phyloP scores from a whole-genome alignment of 2,113 vertebrate species.

The Callorhinus ursinus region DNA sequence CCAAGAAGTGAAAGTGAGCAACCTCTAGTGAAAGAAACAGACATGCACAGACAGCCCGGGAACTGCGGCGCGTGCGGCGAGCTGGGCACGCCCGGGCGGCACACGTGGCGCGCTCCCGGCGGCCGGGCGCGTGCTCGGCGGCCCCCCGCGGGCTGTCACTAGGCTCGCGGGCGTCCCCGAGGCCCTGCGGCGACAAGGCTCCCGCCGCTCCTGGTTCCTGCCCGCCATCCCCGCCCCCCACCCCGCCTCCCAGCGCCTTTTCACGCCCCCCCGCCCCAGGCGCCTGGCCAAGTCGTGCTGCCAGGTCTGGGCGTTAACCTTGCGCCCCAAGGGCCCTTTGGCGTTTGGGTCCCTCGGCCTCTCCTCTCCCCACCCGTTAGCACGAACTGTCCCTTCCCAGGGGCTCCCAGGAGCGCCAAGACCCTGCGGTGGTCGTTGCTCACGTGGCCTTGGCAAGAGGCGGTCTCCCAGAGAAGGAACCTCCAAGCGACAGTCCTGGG shows the following conservation, averaged over 20 bases:
- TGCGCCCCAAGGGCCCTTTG: neutral
- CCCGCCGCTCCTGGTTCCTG: too few relatives aligned
- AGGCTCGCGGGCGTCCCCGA: neutral
- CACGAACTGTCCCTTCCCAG: neutral
- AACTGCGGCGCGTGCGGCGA: constrained; percentile 24
- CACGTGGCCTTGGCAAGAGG: neutral
- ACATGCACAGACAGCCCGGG: constrained; percentile 81
- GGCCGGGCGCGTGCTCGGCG: neutral
- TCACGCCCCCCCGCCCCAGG: neutral
- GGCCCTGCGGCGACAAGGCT: neutral
- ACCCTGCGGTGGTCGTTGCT: neutral
- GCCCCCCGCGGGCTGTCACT: neutral
- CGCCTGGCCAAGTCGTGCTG: neutral
- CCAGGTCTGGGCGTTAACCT: neutral
- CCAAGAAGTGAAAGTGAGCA: constrained; percentile 87
- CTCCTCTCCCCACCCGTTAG: too few relatives aligned
- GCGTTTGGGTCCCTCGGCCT: neutral
- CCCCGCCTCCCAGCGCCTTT: neutral
- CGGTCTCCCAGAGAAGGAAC: neutral
- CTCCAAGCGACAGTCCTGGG: neutral
- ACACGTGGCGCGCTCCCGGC: neutral
- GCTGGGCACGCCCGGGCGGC: constrained; percentile 4
- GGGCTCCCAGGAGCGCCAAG: neutral
- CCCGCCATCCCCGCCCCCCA: neutral
- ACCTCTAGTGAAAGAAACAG: constrained; percentile 86